These are phyloP conservation scores for Porites australiensis DNA, from an alignment of 64 coral and sea anemone species.

Conservation along the genomic window DNA sequence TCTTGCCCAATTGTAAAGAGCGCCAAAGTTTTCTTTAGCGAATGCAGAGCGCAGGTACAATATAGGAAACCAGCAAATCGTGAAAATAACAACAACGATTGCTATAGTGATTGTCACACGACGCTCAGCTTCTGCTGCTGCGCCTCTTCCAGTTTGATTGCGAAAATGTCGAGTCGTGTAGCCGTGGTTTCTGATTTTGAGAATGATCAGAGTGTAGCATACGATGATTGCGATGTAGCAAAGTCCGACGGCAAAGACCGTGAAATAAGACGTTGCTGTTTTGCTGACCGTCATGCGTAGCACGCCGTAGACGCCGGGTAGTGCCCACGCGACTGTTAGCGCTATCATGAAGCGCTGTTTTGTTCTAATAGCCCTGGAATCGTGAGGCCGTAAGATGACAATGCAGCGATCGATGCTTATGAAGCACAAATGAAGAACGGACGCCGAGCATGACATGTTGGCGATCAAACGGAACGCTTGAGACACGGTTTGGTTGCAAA, in stretches of 20 bases:
- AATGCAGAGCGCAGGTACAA: constrained; percentile 66
- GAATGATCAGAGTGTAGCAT: constrained; percentile 78
- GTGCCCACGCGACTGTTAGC: constrained; percentile 44
- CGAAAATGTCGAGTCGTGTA: constrained; percentile 35
- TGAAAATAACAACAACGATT: constrained; percentile 81
- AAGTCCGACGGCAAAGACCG: constrained; percentile 72
- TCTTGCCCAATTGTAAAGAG: constrained; percentile 85
- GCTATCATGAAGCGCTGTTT: constrained; percentile 61
- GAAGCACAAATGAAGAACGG: constrained; percentile 81
- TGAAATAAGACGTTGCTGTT: constrained; percentile 80
- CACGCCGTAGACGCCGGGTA: constrained; percentile 72
- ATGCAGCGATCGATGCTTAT: constrained; percentile 86
- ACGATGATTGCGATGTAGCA: constrained; percentile 79
- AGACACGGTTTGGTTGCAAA: constrained; percentile 49
- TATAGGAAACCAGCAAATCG: constrained; percentile 82
- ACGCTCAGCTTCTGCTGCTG: constrained; percentile 60
- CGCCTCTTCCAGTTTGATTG: not conserved
- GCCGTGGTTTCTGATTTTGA: constrained; percentile 73
- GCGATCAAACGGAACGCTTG: constrained; percentile 79
- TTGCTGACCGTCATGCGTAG: constrained; percentile 74
- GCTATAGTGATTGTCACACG: constrained; percentile 87
- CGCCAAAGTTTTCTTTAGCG: constrained; percentile 68
- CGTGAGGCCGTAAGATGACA: constrained; percentile 72
- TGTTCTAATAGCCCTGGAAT: constrained; percentile 19
- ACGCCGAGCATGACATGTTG: constrained; percentile 87